Conservation (phyloP, 1,140 invertebrate species). For the Cydia fagiglandana region DNA sequence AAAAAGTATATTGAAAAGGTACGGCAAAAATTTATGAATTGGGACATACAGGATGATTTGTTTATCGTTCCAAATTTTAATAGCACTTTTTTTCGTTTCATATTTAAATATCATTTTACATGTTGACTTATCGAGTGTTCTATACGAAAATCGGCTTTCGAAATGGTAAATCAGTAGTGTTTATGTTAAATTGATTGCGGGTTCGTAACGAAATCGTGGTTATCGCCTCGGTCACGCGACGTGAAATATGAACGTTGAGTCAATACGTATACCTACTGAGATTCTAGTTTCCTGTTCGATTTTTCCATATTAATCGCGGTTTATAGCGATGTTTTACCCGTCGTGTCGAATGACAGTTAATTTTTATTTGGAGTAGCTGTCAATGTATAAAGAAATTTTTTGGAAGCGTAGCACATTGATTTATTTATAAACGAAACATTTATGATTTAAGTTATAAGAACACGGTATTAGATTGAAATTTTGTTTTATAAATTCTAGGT, state of each 20-base stretch:
- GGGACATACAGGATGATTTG: conserved; percentile 38
- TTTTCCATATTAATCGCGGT: neutral
- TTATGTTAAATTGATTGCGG: conserved; percentile 41
- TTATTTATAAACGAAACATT: too few species aligned
- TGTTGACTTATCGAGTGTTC: neutral
- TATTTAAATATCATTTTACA: neutral
- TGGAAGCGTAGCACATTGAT: too few species aligned
- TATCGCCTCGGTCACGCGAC: conserved; percentile 44
- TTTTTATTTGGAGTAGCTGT: too few species aligned
- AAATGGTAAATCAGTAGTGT: conserved; percentile 39
- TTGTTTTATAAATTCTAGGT: too few species aligned
- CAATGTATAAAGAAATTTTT: too few species aligned
- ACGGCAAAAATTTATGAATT: neutral
- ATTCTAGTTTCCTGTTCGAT: conserved; percentile 36
- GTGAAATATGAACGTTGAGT: conserved; percentile 34
- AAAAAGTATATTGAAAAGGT: conserved; percentile 55
- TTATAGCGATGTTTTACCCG: neutral
- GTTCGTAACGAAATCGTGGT: conserved; percentile 38
- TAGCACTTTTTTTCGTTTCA: neutral
- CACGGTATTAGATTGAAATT: too few species aligned
- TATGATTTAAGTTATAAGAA: too few species aligned
- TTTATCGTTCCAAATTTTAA: neutral
- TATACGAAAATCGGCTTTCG: conserved; percentile 1
- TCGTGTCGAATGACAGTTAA: too few species aligned
- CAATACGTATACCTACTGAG: conserved; percentile 35